Base-by-base conservation (phyloP, 2,797 vertebrate species). In the Delichon dasypus region DNA sequence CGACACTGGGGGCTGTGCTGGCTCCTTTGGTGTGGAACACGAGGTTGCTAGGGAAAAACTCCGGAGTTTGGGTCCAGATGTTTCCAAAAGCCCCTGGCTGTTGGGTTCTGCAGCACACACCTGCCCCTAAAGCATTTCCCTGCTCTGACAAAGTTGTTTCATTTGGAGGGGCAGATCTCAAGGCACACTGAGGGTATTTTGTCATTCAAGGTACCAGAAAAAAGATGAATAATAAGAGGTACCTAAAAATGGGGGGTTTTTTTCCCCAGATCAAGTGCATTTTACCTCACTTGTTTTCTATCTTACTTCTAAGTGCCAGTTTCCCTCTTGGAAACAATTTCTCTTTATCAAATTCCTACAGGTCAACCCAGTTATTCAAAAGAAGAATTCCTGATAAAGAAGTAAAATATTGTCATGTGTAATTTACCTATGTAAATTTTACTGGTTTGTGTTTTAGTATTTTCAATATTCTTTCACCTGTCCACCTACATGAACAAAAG, bases 11-110 rank as follows among this genome's bases (percentile, higher is more conserved):
- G 22, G 30, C 42, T n/a, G 10, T 17, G 36, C 44, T 2, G 1
- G 19, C 42, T 50, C 66, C 17, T 53, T 16, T 11, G 3, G 23
- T 3, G 11, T 5, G 32, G 55, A 34, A 82, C 57, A 40, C 29
- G 4, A 12, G 1, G 6, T 36, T 65, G 61, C 10, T 16, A 34
- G 30, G 21, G 23, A 32, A 67, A 36, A 73, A 11, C 19, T 29
- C 13, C 0, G 0, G 9, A 40, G 7, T 18, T 17, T 2, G 3
- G 36, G 42, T 25, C 30, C 48, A 50, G 42, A 11, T 3, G 66
- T 19, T 71, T 54, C 61, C 48, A 44, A 32, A 77, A 13, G 30
- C 34, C 47, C 17, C 16, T 4, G 50, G 23, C 4, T 36, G 9
- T 4, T 19, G 47, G 36, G 30, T 14, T 60, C 27, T 16, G 40